Percentiles rank a stretch among this genome's conserved stretches.
phyloP scores from a whole-genome alignment of 1,140 invertebrate genomes.

The Melipona quadrifasciata region DNA sequence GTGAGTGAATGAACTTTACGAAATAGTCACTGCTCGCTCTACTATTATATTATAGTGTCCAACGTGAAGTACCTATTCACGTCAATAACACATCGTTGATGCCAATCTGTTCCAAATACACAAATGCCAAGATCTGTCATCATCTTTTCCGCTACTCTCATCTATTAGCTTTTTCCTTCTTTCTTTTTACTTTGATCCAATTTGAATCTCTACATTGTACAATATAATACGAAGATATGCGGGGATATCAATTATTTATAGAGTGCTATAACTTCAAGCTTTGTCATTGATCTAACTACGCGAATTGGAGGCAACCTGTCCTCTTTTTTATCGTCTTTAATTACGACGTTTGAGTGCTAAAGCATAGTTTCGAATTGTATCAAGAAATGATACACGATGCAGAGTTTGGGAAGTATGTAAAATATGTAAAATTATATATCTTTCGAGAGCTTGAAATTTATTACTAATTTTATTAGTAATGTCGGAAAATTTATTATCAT shows the following conservation, averaged over 20 bases:
- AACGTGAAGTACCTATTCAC: background rate
- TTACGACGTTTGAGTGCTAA: too few species aligned
- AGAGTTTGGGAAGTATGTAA: too few species aligned
- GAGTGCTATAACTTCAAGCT: background rate
- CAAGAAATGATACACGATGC: too few species aligned
- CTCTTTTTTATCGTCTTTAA: background rate
- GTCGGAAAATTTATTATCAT: too few species aligned
- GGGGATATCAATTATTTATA: background rate
- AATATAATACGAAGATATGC: background rate
- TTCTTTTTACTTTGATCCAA: background rate
- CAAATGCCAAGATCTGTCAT: background rate
- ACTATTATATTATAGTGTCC: background rate
- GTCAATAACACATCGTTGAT: background rate
- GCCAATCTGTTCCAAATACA: background rate
- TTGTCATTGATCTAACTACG: slow-evolving; percentile 36
- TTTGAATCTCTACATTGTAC: background rate
- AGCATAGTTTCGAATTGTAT: too few species aligned
- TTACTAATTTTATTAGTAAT: too few species aligned
- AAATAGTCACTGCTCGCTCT: background rate
- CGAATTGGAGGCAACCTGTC: slow-evolving; percentile 1
- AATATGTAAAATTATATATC: too few species aligned
- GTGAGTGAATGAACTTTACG: too few species aligned
- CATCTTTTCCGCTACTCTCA: too few species aligned
- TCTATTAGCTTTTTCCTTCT: background rate
- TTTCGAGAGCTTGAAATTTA: too few species aligned